phyloP scores from a whole-genome alignment of 1,140 invertebrate species.

The Aphaenogaster floridana region DNA sequence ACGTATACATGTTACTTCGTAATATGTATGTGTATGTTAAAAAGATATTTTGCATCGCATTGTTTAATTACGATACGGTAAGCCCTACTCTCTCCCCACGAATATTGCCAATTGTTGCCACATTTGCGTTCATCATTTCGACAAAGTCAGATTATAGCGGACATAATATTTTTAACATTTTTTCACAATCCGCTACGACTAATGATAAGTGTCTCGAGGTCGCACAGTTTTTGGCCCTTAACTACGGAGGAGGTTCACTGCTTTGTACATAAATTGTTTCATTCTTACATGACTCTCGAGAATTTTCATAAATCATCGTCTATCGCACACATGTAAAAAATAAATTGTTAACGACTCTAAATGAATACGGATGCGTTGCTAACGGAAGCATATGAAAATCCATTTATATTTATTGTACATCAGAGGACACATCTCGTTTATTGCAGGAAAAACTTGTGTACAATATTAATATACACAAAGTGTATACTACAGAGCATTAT shows the following conservation, averaged over 20 bases:
- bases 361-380: neutral
- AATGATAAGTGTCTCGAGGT: neutral
- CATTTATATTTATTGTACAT: slow-evolving; percentile 36
- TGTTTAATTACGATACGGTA: no score
- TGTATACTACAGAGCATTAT: slow-evolving; percentile 66
- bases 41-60: no score
- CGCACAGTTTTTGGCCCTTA: no score
- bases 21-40: no score
- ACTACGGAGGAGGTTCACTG: neutral
- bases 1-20: no score
- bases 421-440: slow-evolving; percentile 70
- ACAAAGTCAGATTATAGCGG: neutral
- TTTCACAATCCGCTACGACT: no score
- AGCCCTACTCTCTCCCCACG: no score
- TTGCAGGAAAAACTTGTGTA: slow-evolving; percentile 77
- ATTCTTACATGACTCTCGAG: neutral
- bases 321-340: neutral
- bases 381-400: neutral
- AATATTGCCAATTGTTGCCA: neutral
- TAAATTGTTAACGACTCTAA: neutral
- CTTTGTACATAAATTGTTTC: neutral
- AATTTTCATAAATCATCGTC: neutral
- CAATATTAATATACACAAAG: slow-evolving; percentile 77
- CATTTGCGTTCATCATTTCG: neutral
- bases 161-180: no score